Percentiles rank a stretch among this genome's conserved stretches.
Conservation (phyloP, 2,797 vertebrate genomes). For the Mormyrus hasselquistii region DNA sequence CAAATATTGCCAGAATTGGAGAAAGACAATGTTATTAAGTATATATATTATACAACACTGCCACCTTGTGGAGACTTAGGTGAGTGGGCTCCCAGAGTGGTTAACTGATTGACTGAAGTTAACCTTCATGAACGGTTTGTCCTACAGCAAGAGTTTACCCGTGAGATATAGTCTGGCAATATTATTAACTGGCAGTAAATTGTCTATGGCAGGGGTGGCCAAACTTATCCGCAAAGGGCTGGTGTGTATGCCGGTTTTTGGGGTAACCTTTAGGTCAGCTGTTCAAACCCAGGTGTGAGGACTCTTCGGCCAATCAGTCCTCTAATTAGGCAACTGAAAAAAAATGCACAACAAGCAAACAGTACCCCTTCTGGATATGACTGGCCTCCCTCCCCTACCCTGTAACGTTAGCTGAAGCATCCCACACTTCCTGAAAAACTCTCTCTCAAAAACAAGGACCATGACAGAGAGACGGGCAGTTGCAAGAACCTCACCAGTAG, state of each 20-base stretch:
- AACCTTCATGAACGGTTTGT: background rate
- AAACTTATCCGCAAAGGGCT: background rate
- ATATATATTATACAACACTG: constrained; percentile 27
- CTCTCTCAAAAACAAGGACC: background rate
- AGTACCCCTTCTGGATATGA: background rate
- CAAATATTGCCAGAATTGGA: background rate
- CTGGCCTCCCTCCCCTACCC: background rate
- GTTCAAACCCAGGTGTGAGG: background rate
- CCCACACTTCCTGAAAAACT: background rate
- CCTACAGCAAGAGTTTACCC: background rate
- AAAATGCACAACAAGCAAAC: background rate
- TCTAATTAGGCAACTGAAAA: background rate
- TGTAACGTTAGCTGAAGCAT: background rate
- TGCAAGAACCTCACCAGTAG: background rate
- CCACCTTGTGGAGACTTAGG: constrained; percentile 30
- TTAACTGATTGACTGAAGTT: background rate
- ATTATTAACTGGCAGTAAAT: background rate
- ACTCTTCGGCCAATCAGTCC: background rate
- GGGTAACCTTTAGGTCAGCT: background rate
- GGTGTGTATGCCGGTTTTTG: background rate
- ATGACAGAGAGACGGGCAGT: background rate
- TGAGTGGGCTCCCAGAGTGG: background rate
- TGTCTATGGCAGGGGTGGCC: background rate
- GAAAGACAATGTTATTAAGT: background rate
- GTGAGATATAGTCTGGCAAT: background rate